These are phyloP conservation scores for Oryzias woworae DNA, from an alignment of 2,113 vertebrate genomes.

Conservation along the genomic window DNA sequence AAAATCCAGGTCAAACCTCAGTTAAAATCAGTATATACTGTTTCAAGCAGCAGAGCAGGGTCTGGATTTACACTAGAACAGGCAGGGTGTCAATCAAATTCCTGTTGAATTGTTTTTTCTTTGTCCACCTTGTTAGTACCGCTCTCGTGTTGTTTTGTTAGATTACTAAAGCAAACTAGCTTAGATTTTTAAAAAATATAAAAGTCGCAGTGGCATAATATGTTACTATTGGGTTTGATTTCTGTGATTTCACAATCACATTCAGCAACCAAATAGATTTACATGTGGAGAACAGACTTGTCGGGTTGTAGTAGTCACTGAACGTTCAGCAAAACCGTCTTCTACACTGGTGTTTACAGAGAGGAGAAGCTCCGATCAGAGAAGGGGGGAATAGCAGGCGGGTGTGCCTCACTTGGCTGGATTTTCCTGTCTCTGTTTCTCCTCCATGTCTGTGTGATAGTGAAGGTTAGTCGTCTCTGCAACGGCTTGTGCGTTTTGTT, in stretches of 20 bases:
- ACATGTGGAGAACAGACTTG: conserved; percentile 5
- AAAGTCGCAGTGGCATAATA: conserved; percentile 5
- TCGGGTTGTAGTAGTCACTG: conserved; percentile 19
- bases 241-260: not conserved
- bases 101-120: not conserved
- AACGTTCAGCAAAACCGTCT: conserved; percentile 46
- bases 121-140: too few species aligned
- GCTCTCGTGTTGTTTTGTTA: not conserved
- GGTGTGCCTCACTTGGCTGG: conserved; percentile 24
- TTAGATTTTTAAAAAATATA: conserved; percentile 24
- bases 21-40: conserved; percentile 63
- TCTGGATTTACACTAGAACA: conserved; percentile 4
- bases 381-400: not conserved
- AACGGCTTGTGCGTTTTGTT: conserved; percentile 2
- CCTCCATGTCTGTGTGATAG: conserved; percentile 1
- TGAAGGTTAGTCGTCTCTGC: conserved; percentile 29
- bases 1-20: conserved; percentile 78
- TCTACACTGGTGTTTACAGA: conserved; percentile 44
- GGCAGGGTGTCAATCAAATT: not conserved
- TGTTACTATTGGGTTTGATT: conserved; percentile 12
- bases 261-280: not conserved
- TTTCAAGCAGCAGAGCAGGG: conserved; percentile 62
- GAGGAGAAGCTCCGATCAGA: conserved; percentile 36
- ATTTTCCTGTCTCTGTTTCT: conserved; percentile 37
- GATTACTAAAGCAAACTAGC: conserved; percentile 26